Base-by-base conservation (phyloP, 2,113 vertebrate genomes). In the Lepisosteus oculatus region DNA sequence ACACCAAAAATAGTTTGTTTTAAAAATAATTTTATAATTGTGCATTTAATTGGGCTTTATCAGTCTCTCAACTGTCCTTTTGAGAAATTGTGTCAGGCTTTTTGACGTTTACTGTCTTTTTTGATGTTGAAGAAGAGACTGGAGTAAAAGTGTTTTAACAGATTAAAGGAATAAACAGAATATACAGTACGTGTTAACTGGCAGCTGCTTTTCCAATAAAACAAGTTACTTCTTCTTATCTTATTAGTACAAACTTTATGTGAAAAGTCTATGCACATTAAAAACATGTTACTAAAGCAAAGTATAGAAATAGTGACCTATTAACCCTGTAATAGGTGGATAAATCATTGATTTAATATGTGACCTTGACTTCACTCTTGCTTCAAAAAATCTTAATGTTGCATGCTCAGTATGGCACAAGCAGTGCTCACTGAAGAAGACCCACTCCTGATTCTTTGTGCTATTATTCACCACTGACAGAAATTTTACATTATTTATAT, bases 131-230 rank as follows among this genome's bases (percentile, higher is more conserved):
- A 79, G 77, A 85, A 79, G 80, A 70, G 72, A 69, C 67, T 59
- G 65, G 78, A 74, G 29, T 68, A 79, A 72, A 63, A 73, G 74
- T 42, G 72, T 77, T 75, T 71, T 74, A 78, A 79, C 68, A 85
- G 82, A 92, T 89, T 78, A 89, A 88, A 85, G 86, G 82, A 87
- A 88, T 76, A 76, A 79, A 77, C 67, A 67, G 72, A 83, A 80
- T 72, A 90, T 89, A 85, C 88, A 84, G 84, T 85, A 82, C 86
- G 83, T 77, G 71, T 78, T 82, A 5, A 51, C 9, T 6, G 9
- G 2, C 47, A 6, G 47, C 9, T 78, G 79, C 69, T 66, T 56
- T 67, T 79, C 76, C 74, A 41, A 68, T 67, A 75, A 4, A 41
- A n/a, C 61, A 72, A 70, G 70, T 56, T 61, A 78, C 69, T 74